Conservation (phyloP, 2,797 vertebrate genomes). For the Gadopsis bispinosus region DNA sequence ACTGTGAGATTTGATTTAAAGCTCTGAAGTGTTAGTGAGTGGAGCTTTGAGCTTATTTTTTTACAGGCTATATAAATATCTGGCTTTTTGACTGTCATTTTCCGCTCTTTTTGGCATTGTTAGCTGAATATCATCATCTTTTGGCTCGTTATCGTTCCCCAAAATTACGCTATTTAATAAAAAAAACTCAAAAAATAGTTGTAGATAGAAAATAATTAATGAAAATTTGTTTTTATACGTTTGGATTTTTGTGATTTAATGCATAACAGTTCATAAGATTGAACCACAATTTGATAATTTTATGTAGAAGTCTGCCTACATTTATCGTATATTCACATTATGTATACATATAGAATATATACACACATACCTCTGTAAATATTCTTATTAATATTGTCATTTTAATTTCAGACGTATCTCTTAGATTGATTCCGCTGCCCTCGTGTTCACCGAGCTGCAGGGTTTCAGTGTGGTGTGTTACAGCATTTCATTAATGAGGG, state of each 20-base stretch:
- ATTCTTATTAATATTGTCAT: neutral
- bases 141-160: neutral
- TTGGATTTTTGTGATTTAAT: neutral
- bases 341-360: too few relatives aligned
- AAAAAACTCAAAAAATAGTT: neutral
- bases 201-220: neutral
- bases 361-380: neutral
- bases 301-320: neutral
- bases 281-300: neutral
- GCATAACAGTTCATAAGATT: neutral
- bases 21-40: neutral
- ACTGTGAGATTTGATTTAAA: neutral
- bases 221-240: neutral
- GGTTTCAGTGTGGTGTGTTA: conserved; percentile 15
- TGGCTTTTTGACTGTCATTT: neutral
- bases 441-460: conserved; percentile 13
- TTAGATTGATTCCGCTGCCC: neutral
- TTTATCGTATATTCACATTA: neutral
- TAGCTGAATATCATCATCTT: neutral
- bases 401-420: neutral
- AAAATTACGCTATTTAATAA: neutral
- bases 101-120: neutral
- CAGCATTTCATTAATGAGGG: conserved; percentile 65
- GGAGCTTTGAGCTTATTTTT: neutral
- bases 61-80: neutral